Evolutionary conservation across 2,888 invertebrate genomes (phyloP).

Genomic region (Epinotia bilunana): DNA sequence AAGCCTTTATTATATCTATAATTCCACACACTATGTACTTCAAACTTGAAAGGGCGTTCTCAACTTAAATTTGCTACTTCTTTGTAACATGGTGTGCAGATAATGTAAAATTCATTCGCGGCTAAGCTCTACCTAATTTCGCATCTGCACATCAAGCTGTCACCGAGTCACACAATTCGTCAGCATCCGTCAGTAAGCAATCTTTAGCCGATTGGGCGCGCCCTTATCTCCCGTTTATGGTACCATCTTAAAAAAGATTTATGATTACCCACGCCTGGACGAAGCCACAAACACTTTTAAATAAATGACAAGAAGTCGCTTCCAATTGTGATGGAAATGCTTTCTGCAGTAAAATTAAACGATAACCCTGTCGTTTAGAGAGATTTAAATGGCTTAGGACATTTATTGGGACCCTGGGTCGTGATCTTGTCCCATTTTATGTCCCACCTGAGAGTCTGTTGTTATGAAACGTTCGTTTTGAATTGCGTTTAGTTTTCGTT

Average conservation of each 20-base stretch:
- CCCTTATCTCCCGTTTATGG: conserved; percentile 83
- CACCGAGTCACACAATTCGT: conserved; percentile 71
- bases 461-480: conserved; percentile 48
- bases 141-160: conserved; percentile 52
- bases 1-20: too few relatives aligned
- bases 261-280: conserved; percentile 82
- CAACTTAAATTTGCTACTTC: too few relatives aligned
- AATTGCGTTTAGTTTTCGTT: conserved; percentile 18
- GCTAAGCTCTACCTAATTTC: conserved; percentile 49
- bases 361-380: conserved; percentile 82
- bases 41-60: too few relatives aligned
- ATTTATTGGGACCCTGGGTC: conserved; percentile 72
- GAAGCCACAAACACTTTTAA: conserved; percentile 81
- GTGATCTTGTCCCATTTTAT: conserved; percentile 67
- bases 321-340: conserved; percentile 84
- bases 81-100: neutral
- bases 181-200: conserved; percentile 76
- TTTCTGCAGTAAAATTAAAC: conserved; percentile 85
- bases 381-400: conserved; percentile 79
- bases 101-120: neutral
- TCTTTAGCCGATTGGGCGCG: conserved; percentile 80
- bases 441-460: conserved; percentile 59
- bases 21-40: too few relatives aligned
- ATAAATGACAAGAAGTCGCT: conserved; percentile 84
- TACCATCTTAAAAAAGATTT: conserved; percentile 84